Conservation (phyloP, 2,113 vertebrate species). For the Proteles cristata region DNA sequence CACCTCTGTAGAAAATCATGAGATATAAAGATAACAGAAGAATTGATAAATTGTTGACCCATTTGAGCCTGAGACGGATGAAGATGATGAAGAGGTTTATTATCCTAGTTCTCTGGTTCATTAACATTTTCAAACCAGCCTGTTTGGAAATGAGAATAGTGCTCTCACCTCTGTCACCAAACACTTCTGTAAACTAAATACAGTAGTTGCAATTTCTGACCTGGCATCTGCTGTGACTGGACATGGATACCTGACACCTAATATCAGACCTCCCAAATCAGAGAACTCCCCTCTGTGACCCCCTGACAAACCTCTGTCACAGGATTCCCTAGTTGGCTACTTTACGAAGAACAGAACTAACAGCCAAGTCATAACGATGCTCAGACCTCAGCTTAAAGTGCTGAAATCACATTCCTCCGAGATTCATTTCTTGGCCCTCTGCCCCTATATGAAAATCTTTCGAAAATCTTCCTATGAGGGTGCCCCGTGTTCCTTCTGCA, state of each 20-base stretch:
- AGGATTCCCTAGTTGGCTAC: background rate
- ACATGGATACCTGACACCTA: background rate
- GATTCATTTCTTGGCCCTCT: background rate
- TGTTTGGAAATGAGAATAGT: background rate
- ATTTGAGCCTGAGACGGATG: background rate
- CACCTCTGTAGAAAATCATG: background rate
- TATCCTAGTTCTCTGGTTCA: background rate
- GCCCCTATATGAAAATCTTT: background rate
- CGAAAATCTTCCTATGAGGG: background rate
- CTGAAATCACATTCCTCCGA: background rate
- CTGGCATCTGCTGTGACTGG: background rate
- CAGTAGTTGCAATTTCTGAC: background rate
- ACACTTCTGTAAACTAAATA: background rate
- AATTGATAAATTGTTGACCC: background rate
- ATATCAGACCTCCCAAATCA: background rate
- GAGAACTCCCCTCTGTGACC: background rate
- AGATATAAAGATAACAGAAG: background rate
- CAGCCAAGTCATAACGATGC: background rate
- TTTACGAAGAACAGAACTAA: background rate
- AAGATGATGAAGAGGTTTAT: background rate
- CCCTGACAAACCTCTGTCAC: background rate
- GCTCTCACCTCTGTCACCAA: background rate
- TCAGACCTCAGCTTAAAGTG: background rate
- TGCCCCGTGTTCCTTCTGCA: background rate
- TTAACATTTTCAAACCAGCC: background rate